Percentiles rank a stretch among this genome's conserved stretches.
These are phyloP conservation scores for Onychomys leucogaster DNA, from an alignment of 2,797 vertebrate genomes.

Conservation along the genomic window DNA sequence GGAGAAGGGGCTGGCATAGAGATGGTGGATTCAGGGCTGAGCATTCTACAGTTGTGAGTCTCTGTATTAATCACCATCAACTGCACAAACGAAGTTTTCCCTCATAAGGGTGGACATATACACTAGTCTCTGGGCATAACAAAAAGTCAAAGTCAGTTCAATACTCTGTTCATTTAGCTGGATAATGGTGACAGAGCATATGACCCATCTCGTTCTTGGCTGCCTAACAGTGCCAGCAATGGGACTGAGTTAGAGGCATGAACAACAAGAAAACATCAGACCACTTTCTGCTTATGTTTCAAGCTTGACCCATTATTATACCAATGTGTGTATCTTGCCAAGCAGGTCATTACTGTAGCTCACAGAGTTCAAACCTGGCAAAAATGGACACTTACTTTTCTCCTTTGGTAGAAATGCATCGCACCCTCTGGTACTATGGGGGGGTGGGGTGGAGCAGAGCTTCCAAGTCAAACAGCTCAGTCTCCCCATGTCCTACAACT, in stretches of 20 bases:
- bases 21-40: background rate
- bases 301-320: too few relatives aligned
- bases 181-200: background rate
- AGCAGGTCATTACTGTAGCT: background rate
- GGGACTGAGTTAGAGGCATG: too few relatives aligned
- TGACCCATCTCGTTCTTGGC: background rate
- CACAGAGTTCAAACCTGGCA: background rate
- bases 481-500: background rate
- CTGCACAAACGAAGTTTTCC: background rate
- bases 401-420: background rate
- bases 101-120: too few relatives aligned
- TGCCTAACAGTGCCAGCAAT: too few relatives aligned
- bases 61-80: background rate
- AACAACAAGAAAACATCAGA: too few relatives aligned
- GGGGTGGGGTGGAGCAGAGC: too few relatives aligned
- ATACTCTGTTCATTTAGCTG: background rate
- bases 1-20: accelerated
- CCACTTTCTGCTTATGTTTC: too few relatives aligned
- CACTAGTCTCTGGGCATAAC: background rate
- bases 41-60: background rate
- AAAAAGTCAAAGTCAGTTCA: background rate
- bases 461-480: background rate
- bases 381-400: background rate
- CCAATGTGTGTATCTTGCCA: background rate
- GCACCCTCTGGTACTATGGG: background rate